Conservation (phyloP, 1,140 invertebrate species). For the Tribolium castaneum region DNA sequence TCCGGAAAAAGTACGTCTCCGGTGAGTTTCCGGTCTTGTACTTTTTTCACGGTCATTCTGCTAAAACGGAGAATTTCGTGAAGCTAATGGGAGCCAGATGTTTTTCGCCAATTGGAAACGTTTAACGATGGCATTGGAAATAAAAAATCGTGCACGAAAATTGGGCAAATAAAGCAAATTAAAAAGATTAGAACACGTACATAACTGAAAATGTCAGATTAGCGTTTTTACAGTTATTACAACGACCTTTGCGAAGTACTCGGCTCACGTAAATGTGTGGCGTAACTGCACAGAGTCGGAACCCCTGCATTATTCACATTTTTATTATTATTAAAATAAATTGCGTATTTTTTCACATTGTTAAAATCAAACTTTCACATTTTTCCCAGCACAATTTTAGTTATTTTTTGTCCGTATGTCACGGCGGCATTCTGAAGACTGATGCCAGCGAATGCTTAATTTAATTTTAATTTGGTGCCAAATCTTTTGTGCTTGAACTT, state of each 20-base stretch:
- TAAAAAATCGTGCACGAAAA: no score
- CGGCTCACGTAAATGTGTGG: neutral
- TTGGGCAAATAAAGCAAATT: neutral
- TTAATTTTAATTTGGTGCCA: constrained; percentile 2
- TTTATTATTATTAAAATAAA: neutral
- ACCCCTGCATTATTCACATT: neutral
- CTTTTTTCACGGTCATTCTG: neutral
- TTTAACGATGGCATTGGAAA: constrained; percentile 10
- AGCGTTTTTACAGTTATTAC: neutral
- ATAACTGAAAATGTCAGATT: neutral
- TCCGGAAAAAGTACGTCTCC: neutral
- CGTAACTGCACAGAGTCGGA: neutral
- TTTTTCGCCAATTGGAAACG: neutral
- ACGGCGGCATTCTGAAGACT: neutral
- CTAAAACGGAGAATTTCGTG: neutral
- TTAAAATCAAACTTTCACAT: neutral
- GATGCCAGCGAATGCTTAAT: neutral
- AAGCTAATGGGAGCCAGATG: neutral
- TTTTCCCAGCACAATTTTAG: neutral
- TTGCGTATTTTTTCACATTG: no score
- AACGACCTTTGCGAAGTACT: neutral
- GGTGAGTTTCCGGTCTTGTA: neutral
- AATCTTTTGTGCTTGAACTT: neutral
- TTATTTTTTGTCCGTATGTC: neutral
- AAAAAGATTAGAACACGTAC: neutral